Base-by-base conservation (phyloP, 2,113 vertebrate genomes). In the Pelobates fuscus region DNA sequence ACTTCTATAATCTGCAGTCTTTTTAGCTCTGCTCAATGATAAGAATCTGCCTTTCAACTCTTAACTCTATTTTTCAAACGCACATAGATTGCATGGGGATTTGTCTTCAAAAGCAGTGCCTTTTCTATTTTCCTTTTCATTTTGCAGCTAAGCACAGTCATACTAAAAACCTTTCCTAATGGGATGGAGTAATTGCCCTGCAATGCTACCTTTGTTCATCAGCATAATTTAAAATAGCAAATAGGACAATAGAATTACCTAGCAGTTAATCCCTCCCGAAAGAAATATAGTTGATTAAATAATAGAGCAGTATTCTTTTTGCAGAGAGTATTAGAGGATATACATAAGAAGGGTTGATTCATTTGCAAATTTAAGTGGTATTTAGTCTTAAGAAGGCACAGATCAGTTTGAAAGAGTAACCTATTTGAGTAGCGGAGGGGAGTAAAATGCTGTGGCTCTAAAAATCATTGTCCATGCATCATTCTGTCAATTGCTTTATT, bases 31-130 rank as follows among this genome's bases (percentile, higher is more conserved):
- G 41, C 27, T 15, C 57, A 55, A 54, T 77, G 65, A 58, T 25
- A 82, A 54, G 76, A 49, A 80, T 78, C 79, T 49, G 59, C 52
- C 32, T 80, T 82, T 84, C 67, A 81, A 29, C 3, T 76, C 49
- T 58, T 54, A 78, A 77, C 52, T 71, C 74, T 55, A 18, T 73
- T 84, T 68, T 73, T 69, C 52, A 75, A 81, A 85, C 78, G 32
- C 46, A 18, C 23, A 59, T 17, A 7, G 20, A 67, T 59, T 83
- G 80, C 58, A 57, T 30, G 67, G 66, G 3, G 2, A 77, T 82
- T 70, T 68, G 70, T 70, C 68, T 82, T 85, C 59, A 83, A 79
- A 82, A 81, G 52, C 2, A 0, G 18, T 20, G 17, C 26, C 17
- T 61, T 55, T 76, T 80, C 63, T 43, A 2, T 4, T 2, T 32